Evolutionary conservation across 2,797 vertebrate genomes (phyloP).

Genomic region (Pelochelys cantorii): DNA sequence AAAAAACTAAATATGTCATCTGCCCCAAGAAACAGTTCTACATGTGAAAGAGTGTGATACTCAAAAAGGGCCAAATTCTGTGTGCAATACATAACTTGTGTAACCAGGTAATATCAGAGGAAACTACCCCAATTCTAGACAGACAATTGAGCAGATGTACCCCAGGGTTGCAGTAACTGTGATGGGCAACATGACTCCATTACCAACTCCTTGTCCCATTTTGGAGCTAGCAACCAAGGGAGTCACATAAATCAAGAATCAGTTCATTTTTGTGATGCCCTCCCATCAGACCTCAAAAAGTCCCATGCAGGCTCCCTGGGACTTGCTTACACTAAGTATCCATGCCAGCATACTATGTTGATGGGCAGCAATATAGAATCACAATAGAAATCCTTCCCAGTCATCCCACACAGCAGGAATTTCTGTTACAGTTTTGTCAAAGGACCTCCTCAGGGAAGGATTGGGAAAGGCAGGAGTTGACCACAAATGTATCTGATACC

Average conservation of each 20-base stretch:
- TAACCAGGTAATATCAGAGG: background rate
- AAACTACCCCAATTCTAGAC: accelerated
- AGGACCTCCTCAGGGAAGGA: background rate
- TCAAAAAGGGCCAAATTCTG: background rate
- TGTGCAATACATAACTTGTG: background rate
- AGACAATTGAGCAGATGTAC: accelerated
- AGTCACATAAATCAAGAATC: background rate
- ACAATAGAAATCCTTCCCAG: background rate
- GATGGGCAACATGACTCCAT: background rate
- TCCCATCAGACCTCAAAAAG: background rate
- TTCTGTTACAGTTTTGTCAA: background rate
- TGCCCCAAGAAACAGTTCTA: background rate
- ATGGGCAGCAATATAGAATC: background rate
- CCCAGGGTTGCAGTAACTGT: background rate
- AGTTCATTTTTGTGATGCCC: too few species aligned
- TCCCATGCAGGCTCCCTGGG: background rate
- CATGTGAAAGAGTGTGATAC: background rate
- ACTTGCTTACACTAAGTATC: background rate
- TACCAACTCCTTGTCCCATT: background rate
- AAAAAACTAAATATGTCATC: background rate
- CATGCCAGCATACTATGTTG: background rate
- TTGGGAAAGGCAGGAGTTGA: background rate
- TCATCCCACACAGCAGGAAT: background rate
- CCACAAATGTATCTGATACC: background rate
- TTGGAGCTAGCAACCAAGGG: background rate